Conservation (phyloP, 2,113 vertebrate genomes). For the Cephalopterus ornatus region DNA sequence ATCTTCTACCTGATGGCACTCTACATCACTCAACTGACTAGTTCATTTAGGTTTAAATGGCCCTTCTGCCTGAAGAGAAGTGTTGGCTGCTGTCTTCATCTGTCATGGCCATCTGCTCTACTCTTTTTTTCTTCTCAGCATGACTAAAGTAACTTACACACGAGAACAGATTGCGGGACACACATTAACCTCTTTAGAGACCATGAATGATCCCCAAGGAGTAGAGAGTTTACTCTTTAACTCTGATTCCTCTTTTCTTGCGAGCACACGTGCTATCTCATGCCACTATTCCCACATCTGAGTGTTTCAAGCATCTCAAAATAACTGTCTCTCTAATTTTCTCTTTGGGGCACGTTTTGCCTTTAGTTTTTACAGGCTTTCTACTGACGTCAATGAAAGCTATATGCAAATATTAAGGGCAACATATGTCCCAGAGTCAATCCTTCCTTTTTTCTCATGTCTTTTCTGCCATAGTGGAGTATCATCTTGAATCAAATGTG, state of each 20-base stretch:
- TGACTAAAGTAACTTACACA: conserved; percentile 44
- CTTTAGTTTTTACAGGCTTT: background rate
- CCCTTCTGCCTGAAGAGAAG: conserved; percentile 40
- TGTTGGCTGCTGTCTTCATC: conserved; percentile 57
- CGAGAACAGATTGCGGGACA: conserved; percentile 37
- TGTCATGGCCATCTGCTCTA: conserved; percentile 63
- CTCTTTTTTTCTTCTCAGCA: conserved; percentile 44
- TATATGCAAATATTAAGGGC: background rate
- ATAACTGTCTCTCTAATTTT: background rate
- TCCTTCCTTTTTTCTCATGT: background rate
- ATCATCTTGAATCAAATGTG: background rate
- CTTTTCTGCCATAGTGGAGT: background rate
- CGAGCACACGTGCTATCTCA: background rate
- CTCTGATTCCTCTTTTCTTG: background rate
- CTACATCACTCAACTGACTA: conserved; percentile 29
- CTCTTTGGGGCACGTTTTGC: background rate
- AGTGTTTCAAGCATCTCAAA: background rate
- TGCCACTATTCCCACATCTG: background rate
- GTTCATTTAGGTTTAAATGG: conserved; percentile 57
- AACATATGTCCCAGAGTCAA: background rate
- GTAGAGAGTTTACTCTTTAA: background rate
- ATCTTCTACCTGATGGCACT: conserved; percentile 41
- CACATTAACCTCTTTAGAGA: conserved; percentile 54
- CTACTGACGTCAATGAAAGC: background rate
- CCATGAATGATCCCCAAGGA: conserved; percentile 42